Base-by-base conservation (phyloP, 2,113 vertebrate species). In the Dryoscopus gambensis region DNA sequence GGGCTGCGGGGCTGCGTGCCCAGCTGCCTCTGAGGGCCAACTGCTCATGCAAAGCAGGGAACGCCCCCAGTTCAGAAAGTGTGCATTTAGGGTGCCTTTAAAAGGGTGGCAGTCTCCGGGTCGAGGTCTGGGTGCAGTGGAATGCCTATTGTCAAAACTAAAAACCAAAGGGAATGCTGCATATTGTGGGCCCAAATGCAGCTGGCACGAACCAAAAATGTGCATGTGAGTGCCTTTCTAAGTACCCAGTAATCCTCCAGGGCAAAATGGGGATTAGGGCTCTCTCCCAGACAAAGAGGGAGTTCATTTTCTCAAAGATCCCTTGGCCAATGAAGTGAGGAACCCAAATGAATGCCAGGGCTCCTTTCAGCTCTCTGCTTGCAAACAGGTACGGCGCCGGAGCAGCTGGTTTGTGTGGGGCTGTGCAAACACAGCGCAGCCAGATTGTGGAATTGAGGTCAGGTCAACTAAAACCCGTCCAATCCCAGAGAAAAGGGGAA, bases 211-310 rank as follows among this genome's bases (percentile, higher is more conserved):
- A 93, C 95, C 95, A 92, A 96, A 97, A 97, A 97, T 97, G 90
- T 96, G 90, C 97, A 87, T 97, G 97, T 97, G 97, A 98, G 97
- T 92, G 94, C 96, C 97, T 97, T 98, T 97, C 96, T 98, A 97
- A 98, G 87, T 97, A 97, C 88, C 92, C 94, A 71, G 24, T 98
- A 98, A 98, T 98, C 97, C 97, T 96, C 93, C 93, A 74, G 96
- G 96, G 98, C 97, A 97, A 95, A 98, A 96, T 24, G 70, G 96
- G 97, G 97, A 98, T 98, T 98, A 98, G 92, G 93, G 71, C 90
- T 96, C 92, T 93, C 89, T 89, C 88, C 30, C 77, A 90, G 96
- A 97, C 97, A 97, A 97, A 96, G 83, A 27, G 89, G 40, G 90
- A 96, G 95, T 96, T 98, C 94, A 79, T 97, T 97, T 98, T 97